Percentiles rank a stretch among this genome's conserved stretches.
Conservation (phyloP, 2,888 invertebrate genomes). For the Serrognathus titanus region DNA sequence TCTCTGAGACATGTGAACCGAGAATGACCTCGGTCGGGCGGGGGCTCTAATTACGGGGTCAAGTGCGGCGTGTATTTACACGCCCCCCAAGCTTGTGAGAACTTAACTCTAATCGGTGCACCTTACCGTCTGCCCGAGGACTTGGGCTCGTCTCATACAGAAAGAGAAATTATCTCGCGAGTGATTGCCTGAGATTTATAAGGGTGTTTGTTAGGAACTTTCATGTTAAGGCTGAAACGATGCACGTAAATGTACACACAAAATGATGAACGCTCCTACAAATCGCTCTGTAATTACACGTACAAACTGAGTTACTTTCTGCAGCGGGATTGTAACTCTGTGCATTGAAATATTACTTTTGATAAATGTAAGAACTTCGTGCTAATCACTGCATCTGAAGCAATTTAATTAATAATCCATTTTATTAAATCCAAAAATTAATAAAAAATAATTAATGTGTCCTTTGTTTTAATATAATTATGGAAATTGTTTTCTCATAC, state of each 20-base stretch:
- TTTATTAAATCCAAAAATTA: no score
- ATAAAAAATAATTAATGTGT: no score
- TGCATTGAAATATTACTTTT: no score
- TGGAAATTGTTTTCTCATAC: no score
- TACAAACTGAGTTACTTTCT: neutral
- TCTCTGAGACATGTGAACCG: constrained; percentile 29
- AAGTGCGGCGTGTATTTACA: constrained; percentile 43
- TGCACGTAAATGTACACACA: neutral
- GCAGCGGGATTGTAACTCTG: neutral
- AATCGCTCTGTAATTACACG: neutral
- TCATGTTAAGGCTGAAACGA: neutral
- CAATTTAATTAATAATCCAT: no score
- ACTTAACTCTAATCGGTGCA: constrained; percentile 29
- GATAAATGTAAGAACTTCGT: no score
- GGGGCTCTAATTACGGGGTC: constrained; percentile 46
- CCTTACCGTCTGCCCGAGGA: constrained; percentile 38
- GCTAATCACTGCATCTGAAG: no score
- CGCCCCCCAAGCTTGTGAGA: constrained; percentile 43
- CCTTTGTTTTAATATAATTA: no score
- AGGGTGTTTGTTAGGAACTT: constrained; percentile 8
- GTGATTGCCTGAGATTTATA: constrained; percentile 23
- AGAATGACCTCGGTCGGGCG: constrained; percentile 34
- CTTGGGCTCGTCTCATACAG: constrained; percentile 13
- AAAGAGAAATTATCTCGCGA: constrained; percentile 23
- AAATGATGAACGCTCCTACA: neutral